Conservation (phyloP, 1,140 invertebrate species). For the Pinna nobilis region DNA sequence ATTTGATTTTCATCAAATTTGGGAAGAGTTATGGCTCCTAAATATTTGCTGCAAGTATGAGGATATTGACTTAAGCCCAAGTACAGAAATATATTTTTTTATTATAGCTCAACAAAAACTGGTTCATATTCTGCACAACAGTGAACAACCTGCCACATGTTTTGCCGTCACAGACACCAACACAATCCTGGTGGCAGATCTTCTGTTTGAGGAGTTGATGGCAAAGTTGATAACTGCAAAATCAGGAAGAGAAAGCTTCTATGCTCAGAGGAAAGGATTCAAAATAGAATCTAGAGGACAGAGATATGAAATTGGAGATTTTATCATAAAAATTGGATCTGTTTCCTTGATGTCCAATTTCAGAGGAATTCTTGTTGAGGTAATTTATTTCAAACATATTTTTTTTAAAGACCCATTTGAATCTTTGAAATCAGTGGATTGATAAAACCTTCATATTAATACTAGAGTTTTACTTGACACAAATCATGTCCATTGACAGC, state of each 20-base stretch:
- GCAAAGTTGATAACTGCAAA: slow-evolving; percentile 81
- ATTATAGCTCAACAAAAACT: slow-evolving; percentile 80
- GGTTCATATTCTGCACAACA: slow-evolving; percentile 94
- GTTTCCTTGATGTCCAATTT: slow-evolving; percentile 91
- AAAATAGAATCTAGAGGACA: slow-evolving; percentile 93
- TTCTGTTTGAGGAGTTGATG: slow-evolving; percentile 93
- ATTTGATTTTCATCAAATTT: too few relatives aligned
- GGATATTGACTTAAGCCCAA: too few relatives aligned
- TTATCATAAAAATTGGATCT: slow-evolving; percentile 94
- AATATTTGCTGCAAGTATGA: too few relatives aligned
- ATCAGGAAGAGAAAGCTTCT: slow-evolving; percentile 81
- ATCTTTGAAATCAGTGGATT: neutral
- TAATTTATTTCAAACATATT: slow-evolving; percentile 68
- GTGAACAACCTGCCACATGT: slow-evolving; percentile 94
- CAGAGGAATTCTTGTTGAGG: slow-evolving; percentile 95
- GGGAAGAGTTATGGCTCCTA: too few relatives aligned
- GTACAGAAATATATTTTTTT: too few relatives aligned
- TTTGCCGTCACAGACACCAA: slow-evolving; percentile 92
- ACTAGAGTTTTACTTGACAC: too few relatives aligned
- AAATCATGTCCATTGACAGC: too few relatives aligned
- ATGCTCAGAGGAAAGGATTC: slow-evolving; percentile 86
- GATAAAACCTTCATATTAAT: too few relatives aligned
- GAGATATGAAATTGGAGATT: slow-evolving; percentile 93
- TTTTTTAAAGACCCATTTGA: neutral
- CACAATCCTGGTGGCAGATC: slow-evolving; percentile 90